phyloP scores from a whole-genome alignment of 1,140 invertebrate species.

The Papilio machaon region DNA sequence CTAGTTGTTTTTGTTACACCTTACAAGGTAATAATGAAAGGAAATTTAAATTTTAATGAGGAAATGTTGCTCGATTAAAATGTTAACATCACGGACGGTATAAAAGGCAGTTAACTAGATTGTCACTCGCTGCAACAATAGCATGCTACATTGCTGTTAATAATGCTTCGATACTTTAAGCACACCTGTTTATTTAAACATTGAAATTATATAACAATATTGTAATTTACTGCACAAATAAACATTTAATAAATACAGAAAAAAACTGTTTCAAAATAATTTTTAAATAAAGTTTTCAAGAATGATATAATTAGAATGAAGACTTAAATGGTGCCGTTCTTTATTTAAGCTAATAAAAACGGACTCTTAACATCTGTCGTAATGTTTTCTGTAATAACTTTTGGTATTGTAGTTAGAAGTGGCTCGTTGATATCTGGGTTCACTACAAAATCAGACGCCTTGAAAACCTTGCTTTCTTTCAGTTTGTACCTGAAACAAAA shows the following conservation, averaged over 20 bases:
- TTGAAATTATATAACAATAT: background rate
- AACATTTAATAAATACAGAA: no score
- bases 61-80: background rate
- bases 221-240: background rate
- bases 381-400: slow-evolving; percentile 17
- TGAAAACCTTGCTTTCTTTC: slow-evolving; percentile 41
- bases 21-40: background rate
- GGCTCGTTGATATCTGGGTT: slow-evolving; percentile 42
- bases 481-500: slow-evolving; percentile 41
- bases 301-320: background rate
- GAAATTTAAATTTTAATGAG: slow-evolving; percentile 13
- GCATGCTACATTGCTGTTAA: background rate
- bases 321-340: background rate
- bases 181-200: background rate
- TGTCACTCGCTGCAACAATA: slow-evolving; percentile 6
- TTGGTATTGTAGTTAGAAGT: slow-evolving; percentile 39
- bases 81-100: slow-evolving; percentile 2
- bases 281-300: background rate
- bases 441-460: slow-evolving; percentile 39
- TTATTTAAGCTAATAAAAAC: slow-evolving; percentile 15
- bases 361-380: background rate
- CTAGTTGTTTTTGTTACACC: background rate
- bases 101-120: slow-evolving; percentile 6
- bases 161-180: background rate
- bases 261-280: no score